These are phyloP conservation scores for Arge pagana DNA, from an alignment of 2,888 invertebrate genomes.

Conservation along the genomic window DNA sequence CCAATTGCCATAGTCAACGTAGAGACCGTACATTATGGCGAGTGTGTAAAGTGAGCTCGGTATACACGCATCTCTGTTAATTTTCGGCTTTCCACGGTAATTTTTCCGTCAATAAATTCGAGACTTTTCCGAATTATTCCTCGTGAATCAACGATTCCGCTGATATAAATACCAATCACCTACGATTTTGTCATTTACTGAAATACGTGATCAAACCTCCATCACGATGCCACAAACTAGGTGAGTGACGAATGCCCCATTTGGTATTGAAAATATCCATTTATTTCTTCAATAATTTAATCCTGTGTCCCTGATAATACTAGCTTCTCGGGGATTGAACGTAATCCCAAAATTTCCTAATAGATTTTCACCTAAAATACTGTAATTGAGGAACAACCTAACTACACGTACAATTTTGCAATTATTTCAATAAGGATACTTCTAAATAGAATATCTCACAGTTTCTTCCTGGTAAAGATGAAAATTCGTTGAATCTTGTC, in stretches of 20 bases:
- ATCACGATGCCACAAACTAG: slow-evolving; percentile 55
- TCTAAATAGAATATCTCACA: neutral
- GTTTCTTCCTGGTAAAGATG: neutral
- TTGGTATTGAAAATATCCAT: slow-evolving; percentile 22
- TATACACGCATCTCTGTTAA: slow-evolving; percentile 39
- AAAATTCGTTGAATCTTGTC: neutral
- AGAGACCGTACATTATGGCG: slow-evolving; percentile 49
- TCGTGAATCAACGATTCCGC: slow-evolving; percentile 3
- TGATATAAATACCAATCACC: slow-evolving; percentile 25
- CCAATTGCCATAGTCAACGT: slow-evolving; percentile 7
- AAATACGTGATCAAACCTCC: slow-evolving; percentile 41
- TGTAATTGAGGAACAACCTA: neutral
- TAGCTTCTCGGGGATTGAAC: neutral
- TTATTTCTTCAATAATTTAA: slow-evolving; percentile 5
- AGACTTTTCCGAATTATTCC: slow-evolving; percentile 1
- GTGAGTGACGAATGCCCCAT: slow-evolving; percentile 43
- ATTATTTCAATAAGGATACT: neutral
- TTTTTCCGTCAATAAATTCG: too few species aligned
- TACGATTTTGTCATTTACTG: neutral
- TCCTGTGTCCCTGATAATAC: too few species aligned
- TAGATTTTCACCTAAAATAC: neutral
- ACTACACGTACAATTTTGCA: neutral
- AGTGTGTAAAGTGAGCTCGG: slow-evolving; percentile 40
- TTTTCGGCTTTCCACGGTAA: slow-evolving; percentile 31
- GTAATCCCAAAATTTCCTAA: neutral